Percentiles rank a stretch among this genome's conserved stretches.
phyloP scores from a whole-genome alignment of 2,797 vertebrate genomes.

The Parotocinclus haroldoi region DNA sequence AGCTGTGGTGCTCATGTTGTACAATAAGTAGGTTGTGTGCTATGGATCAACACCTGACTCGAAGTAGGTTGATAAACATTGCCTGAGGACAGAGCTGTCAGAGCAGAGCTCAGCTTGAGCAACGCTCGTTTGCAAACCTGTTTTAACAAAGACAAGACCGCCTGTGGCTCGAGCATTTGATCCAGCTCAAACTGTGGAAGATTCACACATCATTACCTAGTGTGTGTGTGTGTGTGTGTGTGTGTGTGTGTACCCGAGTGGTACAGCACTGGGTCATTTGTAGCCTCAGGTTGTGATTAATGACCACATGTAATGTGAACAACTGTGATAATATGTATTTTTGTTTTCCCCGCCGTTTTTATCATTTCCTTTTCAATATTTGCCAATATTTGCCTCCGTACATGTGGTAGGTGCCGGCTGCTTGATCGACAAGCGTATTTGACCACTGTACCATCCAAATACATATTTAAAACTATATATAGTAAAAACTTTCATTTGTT shows the following conservation, averaged over 20 bases:
- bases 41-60: conserved; percentile 19
- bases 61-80: conserved; percentile 31
- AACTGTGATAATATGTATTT: too few relatives aligned
- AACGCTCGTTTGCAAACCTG: conserved; percentile 31
- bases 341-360: too few relatives aligned
- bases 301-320: too few relatives aligned
- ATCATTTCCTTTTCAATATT: too few relatives aligned
- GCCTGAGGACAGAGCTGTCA: conserved; percentile 62
- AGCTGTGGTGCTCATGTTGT: conserved; percentile 11
- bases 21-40: conserved; percentile 29
- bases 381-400: too few relatives aligned
- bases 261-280: too few relatives aligned
- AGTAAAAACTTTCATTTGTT: not conserved
- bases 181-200: conserved; percentile 21
- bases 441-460: too few relatives aligned
- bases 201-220: conserved; percentile 16
- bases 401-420: too few relatives aligned
- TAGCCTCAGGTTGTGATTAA: too few relatives aligned
- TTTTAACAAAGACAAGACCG: conserved; percentile 28
- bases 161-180: conserved; percentile 35
- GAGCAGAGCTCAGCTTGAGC: conserved; percentile 59
- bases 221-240: conserved; percentile 22
- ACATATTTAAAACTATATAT: too few relatives aligned
- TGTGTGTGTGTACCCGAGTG: conserved; percentile 3
- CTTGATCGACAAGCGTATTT: too few relatives aligned